phyloP scores from a whole-genome alignment of 2,888 invertebrate genomes.

The Thereva unica region DNA sequence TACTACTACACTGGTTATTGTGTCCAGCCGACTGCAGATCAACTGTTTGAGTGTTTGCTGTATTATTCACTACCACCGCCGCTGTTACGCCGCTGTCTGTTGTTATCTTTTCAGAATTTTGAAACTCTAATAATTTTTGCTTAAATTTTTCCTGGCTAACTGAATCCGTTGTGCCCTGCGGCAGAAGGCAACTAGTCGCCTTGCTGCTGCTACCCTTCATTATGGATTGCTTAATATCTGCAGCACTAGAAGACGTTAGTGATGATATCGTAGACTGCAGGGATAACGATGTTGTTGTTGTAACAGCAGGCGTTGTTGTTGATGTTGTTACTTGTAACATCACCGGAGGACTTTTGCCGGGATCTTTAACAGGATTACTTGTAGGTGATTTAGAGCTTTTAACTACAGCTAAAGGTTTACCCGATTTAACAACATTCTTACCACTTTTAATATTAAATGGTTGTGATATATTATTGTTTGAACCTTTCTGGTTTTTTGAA shows the following conservation, averaged over 20 bases:
- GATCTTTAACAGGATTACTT: slow-evolving; percentile 37
- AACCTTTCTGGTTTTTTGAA: slow-evolving; percentile 44
- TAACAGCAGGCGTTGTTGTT: slow-evolving; percentile 10
- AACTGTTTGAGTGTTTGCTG: background rate
- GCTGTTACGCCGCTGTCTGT: slow-evolving; percentile 38
- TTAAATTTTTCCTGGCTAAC: slow-evolving; percentile 64
- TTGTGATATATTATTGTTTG: slow-evolving; percentile 39
- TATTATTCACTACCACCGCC: slow-evolving; percentile 12
- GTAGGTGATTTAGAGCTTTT: slow-evolving; percentile 35
- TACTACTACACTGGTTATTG: background rate
- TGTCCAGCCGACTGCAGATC: background rate
- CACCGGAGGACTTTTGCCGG: slow-evolving; percentile 39
- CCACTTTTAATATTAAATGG: slow-evolving; percentile 17
- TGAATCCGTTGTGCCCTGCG: slow-evolving; percentile 58
- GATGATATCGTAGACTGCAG: slow-evolving; percentile 48
- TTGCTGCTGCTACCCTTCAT: slow-evolving; percentile 29
- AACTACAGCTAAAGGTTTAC: slow-evolving; percentile 37
- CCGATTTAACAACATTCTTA: slow-evolving; percentile 39
- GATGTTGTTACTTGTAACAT: background rate
- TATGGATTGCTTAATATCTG: slow-evolving; percentile 50
- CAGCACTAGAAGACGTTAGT: slow-evolving; percentile 53
- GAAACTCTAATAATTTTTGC: slow-evolving; percentile 60
- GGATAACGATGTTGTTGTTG: slow-evolving; percentile 15
- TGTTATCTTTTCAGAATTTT: slow-evolving; percentile 25
- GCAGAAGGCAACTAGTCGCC: slow-evolving; percentile 51